phyloP scores from a whole-genome alignment of 2,888 invertebrate genomes.

The Agrotis exclamationis region DNA sequence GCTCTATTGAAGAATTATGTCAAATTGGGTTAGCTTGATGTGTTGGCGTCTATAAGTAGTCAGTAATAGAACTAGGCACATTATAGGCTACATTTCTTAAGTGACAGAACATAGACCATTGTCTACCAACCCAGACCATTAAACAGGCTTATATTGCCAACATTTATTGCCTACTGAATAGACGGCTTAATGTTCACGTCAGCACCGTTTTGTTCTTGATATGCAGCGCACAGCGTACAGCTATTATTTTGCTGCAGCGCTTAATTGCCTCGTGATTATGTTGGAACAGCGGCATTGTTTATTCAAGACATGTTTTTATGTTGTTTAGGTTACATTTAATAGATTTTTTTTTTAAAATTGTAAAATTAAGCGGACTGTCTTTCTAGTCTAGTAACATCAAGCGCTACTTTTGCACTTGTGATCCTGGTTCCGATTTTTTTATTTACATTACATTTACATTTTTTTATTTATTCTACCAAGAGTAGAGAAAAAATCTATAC shows the following conservation, averaged over 20 bases:
- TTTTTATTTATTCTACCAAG: no score
- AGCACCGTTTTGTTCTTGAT: constrained; percentile 33
- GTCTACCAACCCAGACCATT: not conserved
- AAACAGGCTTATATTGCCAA: constrained; percentile 10
- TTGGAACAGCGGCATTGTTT: constrained; percentile 19
- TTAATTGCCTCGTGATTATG: constrained; percentile 45
- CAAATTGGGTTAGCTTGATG: no score
- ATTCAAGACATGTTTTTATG: constrained; percentile 19
- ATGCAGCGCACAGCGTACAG: constrained; percentile 25
- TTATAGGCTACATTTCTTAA: not conserved
- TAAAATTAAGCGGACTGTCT: no score
- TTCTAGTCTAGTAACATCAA: no score
- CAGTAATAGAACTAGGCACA: no score
- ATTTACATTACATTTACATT: no score
- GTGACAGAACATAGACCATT: not conserved
- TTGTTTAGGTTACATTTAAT: not conserved
- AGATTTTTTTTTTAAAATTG: no score
- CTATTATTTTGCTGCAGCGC: constrained; percentile 44
- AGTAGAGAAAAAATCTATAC: no score
- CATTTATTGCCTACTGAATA: constrained; percentile 17
- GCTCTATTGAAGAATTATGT: no score
- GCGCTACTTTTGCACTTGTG: not conserved
- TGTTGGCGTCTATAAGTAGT: no score
- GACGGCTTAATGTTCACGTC: constrained; percentile 29
- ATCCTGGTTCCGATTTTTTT: not conserved